Conservation (phyloP, 2,797 vertebrate genomes). For the Enteromius viviparus region DNA sequence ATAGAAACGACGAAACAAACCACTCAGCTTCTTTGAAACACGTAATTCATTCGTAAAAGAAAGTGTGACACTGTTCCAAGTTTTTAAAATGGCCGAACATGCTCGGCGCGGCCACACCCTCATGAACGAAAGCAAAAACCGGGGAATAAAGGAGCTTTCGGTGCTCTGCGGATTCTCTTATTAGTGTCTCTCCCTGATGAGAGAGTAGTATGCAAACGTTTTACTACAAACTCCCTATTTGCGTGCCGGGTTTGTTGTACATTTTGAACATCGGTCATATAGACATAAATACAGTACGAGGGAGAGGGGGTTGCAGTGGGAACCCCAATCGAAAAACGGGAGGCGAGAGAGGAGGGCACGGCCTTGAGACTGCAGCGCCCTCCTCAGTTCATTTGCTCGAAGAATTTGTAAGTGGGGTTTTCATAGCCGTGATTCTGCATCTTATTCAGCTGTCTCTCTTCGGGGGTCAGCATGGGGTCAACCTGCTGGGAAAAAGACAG, state of each 20-base stretch:
- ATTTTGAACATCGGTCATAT: constrained; percentile 52
- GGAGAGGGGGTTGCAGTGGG: constrained; percentile 44
- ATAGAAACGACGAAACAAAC: constrained; percentile 72
- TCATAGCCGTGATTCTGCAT: constrained; percentile 89
- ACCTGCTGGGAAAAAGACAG: constrained; percentile 69
- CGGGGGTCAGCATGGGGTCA: constrained; percentile 82
- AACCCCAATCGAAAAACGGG: constrained; percentile 60
- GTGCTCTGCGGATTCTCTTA: constrained; percentile 17
- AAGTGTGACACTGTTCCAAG: constrained; percentile 7
- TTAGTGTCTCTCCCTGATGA: constrained; percentile 60
- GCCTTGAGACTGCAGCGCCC: constrained; percentile 60
- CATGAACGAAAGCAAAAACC: constrained; percentile 38
- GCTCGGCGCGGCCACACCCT: constrained; percentile 29
- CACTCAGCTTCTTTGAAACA: constrained; percentile 52
- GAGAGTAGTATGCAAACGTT: constrained; percentile 60
- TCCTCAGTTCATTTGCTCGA: constrained; percentile 86
- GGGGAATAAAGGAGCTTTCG: constrained; percentile 19
- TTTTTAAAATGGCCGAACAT: constrained; percentile 11
- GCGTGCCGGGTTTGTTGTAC: constrained; percentile 61
- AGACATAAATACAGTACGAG: constrained; percentile 55
- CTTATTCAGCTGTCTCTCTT: constrained; percentile 88
- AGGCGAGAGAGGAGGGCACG: constrained; percentile 65
- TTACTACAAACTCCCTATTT: constrained; percentile 57
- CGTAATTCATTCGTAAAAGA: not conserved
- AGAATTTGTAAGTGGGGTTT: constrained; percentile 86